These are phyloP conservation scores for Philaethria dido DNA, from an alignment of 2,888 invertebrate genomes.

Conservation along the genomic window DNA sequence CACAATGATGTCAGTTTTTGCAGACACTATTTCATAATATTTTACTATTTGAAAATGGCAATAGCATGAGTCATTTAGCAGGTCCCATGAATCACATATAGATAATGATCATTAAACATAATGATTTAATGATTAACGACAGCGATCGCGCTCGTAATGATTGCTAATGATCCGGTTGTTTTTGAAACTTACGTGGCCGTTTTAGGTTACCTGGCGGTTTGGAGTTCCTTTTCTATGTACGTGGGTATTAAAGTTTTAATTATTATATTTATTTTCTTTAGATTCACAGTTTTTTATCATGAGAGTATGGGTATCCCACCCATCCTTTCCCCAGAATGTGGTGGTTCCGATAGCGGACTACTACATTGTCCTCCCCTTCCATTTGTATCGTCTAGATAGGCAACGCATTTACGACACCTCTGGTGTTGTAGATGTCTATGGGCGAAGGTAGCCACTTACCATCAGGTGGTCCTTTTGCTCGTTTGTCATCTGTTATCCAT, in stretches of 20 bases:
- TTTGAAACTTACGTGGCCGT: constrained; percentile 56
- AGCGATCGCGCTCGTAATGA: constrained; percentile 71
- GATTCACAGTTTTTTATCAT: too few relatives aligned
- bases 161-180: constrained; percentile 76
- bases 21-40: constrained; percentile 2
- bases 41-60: constrained; percentile 13
- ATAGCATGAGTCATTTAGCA: constrained; percentile 23
- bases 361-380: too few relatives aligned
- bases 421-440: too few relatives aligned
- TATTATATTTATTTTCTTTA: neutral
- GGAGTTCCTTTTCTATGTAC: constrained; percentile 36
- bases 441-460: too few relatives aligned
- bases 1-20: constrained; percentile 7
- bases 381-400: too few relatives aligned
- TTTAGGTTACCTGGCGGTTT: constrained; percentile 43
- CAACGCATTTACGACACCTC: too few relatives aligned
- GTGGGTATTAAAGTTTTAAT: neutral
- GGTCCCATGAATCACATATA: constrained; percentile 36
- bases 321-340: too few relatives aligned
- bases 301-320: too few relatives aligned
- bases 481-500: too few relatives aligned
- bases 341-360: too few relatives aligned
- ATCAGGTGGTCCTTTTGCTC: too few relatives aligned
- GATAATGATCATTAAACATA: constrained; percentile 51
- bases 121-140: constrained; percentile 55